Evolutionary conservation across 2,113 vertebrate species (phyloP).

Genomic region (Lepus americanus): DNA sequence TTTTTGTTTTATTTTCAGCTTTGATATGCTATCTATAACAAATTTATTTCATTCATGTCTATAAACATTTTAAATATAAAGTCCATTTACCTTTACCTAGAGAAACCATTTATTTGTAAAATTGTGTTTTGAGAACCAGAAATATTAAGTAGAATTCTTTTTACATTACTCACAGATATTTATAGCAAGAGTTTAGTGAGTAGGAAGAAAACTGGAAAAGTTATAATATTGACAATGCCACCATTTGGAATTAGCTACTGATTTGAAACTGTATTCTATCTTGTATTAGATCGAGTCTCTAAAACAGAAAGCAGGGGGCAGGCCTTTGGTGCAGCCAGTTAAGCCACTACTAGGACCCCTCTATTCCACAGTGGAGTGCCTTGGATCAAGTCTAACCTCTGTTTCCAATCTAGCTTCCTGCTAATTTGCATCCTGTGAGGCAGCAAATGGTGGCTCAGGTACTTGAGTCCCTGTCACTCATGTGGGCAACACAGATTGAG

Average conservation of each 20-base stretch:
- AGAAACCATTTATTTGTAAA: conserved; percentile 33
- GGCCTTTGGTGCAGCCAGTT: too few relatives aligned
- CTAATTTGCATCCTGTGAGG: too few relatives aligned
- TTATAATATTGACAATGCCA: neutral
- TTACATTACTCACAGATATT: neutral
- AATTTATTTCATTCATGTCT: neutral
- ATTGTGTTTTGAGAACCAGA: neutral
- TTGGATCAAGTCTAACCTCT: too few relatives aligned
- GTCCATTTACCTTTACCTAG: neutral
- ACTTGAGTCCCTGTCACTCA: too few relatives aligned
- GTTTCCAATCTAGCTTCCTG: too few relatives aligned
- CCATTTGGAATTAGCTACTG: neutral
- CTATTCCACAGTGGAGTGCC: too few relatives aligned
- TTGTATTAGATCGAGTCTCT: neutral
- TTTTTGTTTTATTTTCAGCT: neutral
- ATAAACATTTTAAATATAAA: conserved; percentile 6
- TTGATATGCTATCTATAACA: neutral
- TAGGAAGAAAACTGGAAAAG: neutral
- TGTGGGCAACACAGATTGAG: too few relatives aligned
- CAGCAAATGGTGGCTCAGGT: too few relatives aligned
- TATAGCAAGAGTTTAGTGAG: neutral
- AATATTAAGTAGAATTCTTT: conserved; percentile 19
- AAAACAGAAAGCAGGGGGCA: too few relatives aligned
- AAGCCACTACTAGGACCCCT: too few relatives aligned
- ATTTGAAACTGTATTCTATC: neutral